A percentile compares a stretch with the other conserved stretches of the same genome.
These are phyloP conservation scores for Cremastobaeus sp. DNA, from an alignment of 2,888 invertebrate genomes.

Conservation along the genomic window DNA sequence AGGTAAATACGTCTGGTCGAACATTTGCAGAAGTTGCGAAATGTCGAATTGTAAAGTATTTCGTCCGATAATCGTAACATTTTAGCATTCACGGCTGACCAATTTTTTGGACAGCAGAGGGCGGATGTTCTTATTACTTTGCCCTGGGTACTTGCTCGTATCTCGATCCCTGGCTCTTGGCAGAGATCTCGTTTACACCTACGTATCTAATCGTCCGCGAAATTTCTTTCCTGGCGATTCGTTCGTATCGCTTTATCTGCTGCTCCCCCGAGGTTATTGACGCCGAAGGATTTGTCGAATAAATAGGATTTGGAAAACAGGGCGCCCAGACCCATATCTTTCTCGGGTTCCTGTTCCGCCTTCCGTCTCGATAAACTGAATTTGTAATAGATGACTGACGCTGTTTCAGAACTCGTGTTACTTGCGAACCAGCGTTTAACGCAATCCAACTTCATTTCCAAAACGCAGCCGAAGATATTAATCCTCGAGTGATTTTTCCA, in stretches of 20 bases:
- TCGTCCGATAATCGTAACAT: conserved; percentile 7
- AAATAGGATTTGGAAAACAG: conserved; percentile 52
- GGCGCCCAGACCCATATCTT: conserved; percentile 35
- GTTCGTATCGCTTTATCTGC: conserved; percentile 57
- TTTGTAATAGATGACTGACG: conserved; percentile 23
- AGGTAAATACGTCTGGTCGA: too few species aligned
- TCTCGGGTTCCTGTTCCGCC: conserved; percentile 15
- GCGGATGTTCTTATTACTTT: conserved; percentile 46
- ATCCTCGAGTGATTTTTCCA: neutral
- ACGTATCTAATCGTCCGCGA: conserved; percentile 59
- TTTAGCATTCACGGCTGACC: conserved; percentile 33
- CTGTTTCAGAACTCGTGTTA: conserved; percentile 1
- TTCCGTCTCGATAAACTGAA: conserved; percentile 29
- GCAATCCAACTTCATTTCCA: too few species aligned
- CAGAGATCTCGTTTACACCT: conserved; percentile 59
- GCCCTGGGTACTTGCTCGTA: conserved; percentile 17
- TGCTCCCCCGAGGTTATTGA: conserved; percentile 46
- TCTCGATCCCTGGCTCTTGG: conserved; percentile 49
- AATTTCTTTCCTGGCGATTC: conserved; percentile 59
- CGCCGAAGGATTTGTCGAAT: conserved; percentile 52
- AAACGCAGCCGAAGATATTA: too few species aligned
- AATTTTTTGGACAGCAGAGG: conserved; percentile 13
- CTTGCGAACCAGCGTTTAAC: neutral
- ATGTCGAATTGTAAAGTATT: conserved; percentile 14
- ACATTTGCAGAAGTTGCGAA: too few species aligned